These are phyloP conservation scores for Cettia cetti DNA, from an alignment of 2,113 vertebrate genomes.

Conservation along the genomic window DNA sequence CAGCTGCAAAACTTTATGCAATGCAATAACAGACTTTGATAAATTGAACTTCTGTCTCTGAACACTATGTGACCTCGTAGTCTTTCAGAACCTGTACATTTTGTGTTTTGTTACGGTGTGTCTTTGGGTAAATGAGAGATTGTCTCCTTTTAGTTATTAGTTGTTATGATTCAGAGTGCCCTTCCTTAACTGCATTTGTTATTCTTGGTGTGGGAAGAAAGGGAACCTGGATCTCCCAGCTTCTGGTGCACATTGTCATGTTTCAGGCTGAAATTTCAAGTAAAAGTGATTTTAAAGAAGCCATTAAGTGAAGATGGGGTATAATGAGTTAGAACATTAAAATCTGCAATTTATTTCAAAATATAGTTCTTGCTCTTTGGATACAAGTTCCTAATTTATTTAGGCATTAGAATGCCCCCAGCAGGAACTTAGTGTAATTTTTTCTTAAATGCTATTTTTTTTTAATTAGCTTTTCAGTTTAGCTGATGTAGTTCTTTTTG, in stretches of 20 bases:
- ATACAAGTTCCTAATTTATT: not conserved
- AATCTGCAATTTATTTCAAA: not conserved
- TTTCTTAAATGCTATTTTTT: not conserved
- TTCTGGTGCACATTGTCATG: not conserved
- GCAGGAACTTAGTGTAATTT: not conserved
- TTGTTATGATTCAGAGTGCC: not conserved
- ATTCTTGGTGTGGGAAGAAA: not conserved
- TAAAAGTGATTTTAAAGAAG: not conserved
- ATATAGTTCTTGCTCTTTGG: not conserved
- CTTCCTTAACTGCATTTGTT: not conserved
- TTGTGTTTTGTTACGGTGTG: not conserved
- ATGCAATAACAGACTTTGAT: not conserved
- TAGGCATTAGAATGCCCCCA: not conserved
- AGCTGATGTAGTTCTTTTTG: not conserved
- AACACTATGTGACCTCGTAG: accelerated
- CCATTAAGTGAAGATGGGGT: not conserved
- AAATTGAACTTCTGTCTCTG: not conserved
- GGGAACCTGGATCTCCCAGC: not conserved
- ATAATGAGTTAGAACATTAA: not conserved
- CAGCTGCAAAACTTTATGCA: not conserved
- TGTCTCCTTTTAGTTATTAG: not conserved
- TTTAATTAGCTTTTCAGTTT: not conserved
- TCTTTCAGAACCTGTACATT: not conserved
- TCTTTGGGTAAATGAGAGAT: not conserved
- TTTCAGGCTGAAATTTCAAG: not conserved